These are phyloP conservation scores for Haliaeetus leucogaster DNA, from an alignment of 2,113 vertebrate genomes.

Conservation along the genomic window DNA sequence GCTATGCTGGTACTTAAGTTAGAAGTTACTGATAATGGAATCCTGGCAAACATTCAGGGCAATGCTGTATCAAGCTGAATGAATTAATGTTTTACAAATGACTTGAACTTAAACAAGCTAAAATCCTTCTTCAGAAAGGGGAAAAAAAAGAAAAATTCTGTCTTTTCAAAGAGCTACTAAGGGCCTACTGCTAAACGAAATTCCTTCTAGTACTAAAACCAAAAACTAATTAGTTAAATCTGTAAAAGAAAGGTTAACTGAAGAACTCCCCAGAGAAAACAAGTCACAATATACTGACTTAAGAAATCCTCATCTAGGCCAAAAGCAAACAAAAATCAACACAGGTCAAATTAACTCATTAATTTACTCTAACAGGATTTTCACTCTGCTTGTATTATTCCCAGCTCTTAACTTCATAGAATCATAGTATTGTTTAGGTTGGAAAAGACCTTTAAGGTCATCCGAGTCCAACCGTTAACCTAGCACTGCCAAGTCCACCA, in stretches of 20 bases:
- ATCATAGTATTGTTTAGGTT: no score
- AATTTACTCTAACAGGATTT: background rate
- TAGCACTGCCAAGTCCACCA: no score
- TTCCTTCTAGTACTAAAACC: background rate
- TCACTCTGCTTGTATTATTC: background rate
- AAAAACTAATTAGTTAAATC: background rate
- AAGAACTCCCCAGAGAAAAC: background rate
- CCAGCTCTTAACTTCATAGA: background rate
- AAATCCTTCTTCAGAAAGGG: conserved; percentile 1
- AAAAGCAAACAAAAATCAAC: background rate
- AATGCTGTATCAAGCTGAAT: conserved; percentile 2
- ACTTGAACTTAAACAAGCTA: conserved; percentile 25
- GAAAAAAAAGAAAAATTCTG: background rate
- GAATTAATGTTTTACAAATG: conserved; percentile 65
- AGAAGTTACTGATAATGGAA: conserved; percentile 40
- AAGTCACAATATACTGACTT: background rate
- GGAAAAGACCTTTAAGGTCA: no score
- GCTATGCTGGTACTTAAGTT: background rate
- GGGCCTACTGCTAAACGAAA: background rate
- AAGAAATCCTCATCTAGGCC: background rate
- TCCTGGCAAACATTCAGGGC: conserved; percentile 58
- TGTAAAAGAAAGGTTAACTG: background rate
- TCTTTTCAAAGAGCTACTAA: conserved; percentile 10
- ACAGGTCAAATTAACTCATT: background rate
- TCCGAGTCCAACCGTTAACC: no score